These are phyloP conservation scores for Acropternis orthonyx DNA, from an alignment of 2,797 vertebrate genomes.

Conservation along the genomic window DNA sequence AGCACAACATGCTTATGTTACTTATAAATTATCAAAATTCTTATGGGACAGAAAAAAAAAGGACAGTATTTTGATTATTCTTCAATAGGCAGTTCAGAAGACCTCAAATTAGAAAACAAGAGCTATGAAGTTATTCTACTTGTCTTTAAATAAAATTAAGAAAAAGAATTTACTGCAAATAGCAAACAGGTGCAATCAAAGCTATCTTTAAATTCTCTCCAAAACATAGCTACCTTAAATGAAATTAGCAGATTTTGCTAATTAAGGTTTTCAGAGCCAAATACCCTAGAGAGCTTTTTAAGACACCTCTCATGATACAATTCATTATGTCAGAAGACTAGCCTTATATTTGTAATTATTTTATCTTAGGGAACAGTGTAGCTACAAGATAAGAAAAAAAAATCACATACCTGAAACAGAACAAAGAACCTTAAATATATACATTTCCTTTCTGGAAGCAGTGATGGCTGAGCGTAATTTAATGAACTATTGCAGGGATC, in stretches of 20 bases:
- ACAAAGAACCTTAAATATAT: background rate
- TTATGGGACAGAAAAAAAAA: background rate
- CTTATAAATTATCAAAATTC: background rate
- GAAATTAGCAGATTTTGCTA: background rate
- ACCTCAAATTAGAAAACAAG: background rate
- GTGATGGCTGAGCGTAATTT: background rate
- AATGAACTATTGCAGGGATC: background rate
- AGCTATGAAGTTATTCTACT: background rate
- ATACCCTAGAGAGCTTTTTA: background rate
- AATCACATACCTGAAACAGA: background rate
- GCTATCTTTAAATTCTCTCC: background rate
- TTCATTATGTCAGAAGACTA: background rate
- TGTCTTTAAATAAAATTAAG: background rate
- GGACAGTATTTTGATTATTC: background rate
- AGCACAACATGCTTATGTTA: background rate
- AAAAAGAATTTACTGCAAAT: background rate
- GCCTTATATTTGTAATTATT: background rate
- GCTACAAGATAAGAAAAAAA: conserved; percentile 26
- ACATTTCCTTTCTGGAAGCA: background rate
- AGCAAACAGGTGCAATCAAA: background rate
- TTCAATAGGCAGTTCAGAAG: background rate
- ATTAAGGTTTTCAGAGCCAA: background rate
- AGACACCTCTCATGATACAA: background rate
- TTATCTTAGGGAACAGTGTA: conserved; percentile 29
- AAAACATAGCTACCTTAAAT: background rate